These are phyloP conservation scores for Hestina assimilis DNA, from an alignment of 1,140 invertebrate genomes.

Conservation along the genomic window DNA sequence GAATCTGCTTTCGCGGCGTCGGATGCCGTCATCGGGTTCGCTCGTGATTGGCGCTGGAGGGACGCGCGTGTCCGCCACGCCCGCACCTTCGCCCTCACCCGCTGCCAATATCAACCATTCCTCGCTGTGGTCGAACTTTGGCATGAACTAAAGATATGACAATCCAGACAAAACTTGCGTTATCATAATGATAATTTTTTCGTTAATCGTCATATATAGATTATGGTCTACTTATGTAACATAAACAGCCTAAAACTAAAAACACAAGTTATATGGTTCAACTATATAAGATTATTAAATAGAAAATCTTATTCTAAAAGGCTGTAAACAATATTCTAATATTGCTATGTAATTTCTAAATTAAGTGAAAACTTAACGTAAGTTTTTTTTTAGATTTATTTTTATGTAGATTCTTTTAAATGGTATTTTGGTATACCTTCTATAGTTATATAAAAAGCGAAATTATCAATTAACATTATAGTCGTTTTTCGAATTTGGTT, in stretches of 20 bases:
- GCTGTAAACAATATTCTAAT: too few species aligned
- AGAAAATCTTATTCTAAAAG: too few species aligned
- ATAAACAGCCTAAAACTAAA: too few species aligned
- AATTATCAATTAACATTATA: background rate
- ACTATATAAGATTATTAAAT: too few species aligned
- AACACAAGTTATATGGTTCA: too few species aligned
- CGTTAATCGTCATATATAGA: too few species aligned
- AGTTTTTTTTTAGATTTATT: too few species aligned
- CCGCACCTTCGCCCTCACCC: slow-evolving; percentile 37
- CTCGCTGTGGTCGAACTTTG: slow-evolving; percentile 46
- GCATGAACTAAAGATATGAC: slow-evolving; percentile 54
- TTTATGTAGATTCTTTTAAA: background rate
- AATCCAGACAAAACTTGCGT: too few species aligned
- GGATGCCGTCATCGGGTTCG: slow-evolving; percentile 33
- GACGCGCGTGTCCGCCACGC: slow-evolving; percentile 23
- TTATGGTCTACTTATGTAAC: too few species aligned
- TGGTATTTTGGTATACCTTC: background rate
- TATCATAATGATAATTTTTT: too few species aligned
- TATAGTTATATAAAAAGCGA: background rate
- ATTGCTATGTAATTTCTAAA: too few species aligned
- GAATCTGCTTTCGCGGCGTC: slow-evolving; percentile 39
- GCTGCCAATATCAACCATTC: slow-evolving; percentile 25
- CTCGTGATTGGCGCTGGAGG: slow-evolving; percentile 21
- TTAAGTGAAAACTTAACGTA: too few species aligned
- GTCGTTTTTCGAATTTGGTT: slow-evolving; percentile 11